Conservation (phyloP, 2,888 invertebrate species). For the Lepidonotus clava region DNA sequence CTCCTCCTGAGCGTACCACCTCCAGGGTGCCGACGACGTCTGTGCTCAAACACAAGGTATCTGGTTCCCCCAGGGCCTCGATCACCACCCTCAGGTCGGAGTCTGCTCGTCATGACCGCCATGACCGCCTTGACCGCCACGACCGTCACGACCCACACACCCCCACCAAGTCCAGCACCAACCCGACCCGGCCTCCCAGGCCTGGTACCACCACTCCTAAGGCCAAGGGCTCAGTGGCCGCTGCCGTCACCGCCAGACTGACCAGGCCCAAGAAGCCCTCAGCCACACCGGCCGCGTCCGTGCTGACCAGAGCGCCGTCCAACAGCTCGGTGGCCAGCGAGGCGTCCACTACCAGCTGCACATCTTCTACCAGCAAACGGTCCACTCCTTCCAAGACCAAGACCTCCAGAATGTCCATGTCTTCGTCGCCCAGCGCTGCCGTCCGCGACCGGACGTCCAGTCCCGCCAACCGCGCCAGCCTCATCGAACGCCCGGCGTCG, state of each 20-base stretch:
- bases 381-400: constrained; percentile 48
- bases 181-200: constrained; percentile 6
- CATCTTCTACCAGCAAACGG: constrained; percentile 1
- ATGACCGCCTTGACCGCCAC: background rate
- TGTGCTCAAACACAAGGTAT: background rate
- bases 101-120: background rate
- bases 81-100: background rate
- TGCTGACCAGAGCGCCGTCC: constrained; percentile 56
- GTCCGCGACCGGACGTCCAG: background rate
- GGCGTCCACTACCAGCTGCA: constrained; percentile 54
- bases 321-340: constrained; percentile 60
- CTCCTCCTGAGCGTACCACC: constrained; percentile 55
- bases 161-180: background rate
- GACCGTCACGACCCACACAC: background rate
- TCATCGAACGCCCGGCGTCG: background rate
- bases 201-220: background rate
- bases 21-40: constrained; percentile 39
- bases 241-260: constrained; percentile 57
- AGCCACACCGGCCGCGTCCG: background rate
- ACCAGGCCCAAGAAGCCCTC: constrained; percentile 58
- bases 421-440: background rate
- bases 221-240: constrained; percentile 20
- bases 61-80: background rate
- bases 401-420: constrained; percentile 10
- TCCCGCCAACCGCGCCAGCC: constrained; percentile 26